Evolutionary conservation across 1,140 invertebrate species (phyloP).

Genomic region (Listronotus bonariensis): DNA sequence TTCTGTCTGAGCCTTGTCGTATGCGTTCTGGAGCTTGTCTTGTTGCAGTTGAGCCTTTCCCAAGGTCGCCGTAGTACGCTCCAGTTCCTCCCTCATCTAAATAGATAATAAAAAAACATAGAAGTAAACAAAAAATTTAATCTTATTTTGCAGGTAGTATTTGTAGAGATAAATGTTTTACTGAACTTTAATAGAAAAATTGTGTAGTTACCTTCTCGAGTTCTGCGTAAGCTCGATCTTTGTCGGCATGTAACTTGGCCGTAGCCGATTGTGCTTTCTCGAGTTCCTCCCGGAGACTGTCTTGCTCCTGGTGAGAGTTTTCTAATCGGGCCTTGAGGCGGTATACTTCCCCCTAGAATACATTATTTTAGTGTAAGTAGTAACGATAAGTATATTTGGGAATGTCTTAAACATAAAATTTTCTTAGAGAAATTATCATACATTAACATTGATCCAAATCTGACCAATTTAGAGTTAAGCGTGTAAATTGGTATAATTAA

Average conservation of each 20-base stretch:
- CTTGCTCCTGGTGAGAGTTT: slow-evolving; percentile 92
- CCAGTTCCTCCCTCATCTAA: slow-evolving; percentile 77
- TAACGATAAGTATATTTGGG: no score
- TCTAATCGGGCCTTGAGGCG: slow-evolving; percentile 90
- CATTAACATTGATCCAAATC: no score
- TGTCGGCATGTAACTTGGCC: slow-evolving; percentile 81
- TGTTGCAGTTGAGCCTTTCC: slow-evolving; percentile 88
- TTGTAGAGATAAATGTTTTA: no score
- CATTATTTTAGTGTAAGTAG: no score
- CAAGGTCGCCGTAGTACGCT: slow-evolving; percentile 83
- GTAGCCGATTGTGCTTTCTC: slow-evolving; percentile 77
- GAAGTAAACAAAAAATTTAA: no score
- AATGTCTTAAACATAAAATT: no score
- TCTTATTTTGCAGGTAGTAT: no score
- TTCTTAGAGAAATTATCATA: no score
- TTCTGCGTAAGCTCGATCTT: slow-evolving; percentile 82
- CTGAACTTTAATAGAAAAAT: no score
- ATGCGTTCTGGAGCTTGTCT: slow-evolving; percentile 83
- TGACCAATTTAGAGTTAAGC: no score
- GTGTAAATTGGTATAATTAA: no score
- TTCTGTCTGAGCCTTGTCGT: slow-evolving; percentile 89
- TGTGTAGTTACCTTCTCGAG: slow-evolving; percentile 72
- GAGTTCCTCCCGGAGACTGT: slow-evolving; percentile 88
- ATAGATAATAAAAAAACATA: background rate
- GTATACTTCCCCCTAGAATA: slow-evolving; percentile 80